Percentiles rank a stretch among this genome's conserved stretches.
These are phyloP conservation scores for Chascanopsetta lugubris DNA, from an alignment of 2,113 vertebrate species.

Conservation along the genomic window DNA sequence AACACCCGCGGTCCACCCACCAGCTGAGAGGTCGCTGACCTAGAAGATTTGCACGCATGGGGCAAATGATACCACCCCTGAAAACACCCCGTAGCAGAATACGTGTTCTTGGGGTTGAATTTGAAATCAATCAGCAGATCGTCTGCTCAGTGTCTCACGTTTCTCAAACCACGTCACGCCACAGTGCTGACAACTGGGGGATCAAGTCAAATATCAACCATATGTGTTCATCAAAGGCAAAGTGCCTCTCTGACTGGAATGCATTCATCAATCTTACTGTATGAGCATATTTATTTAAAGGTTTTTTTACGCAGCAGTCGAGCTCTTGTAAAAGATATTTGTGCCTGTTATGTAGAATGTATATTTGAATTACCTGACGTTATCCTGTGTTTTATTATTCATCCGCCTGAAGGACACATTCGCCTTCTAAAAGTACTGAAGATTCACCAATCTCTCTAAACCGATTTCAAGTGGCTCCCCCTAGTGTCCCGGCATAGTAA, in stretches of 20 bases:
- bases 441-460: not conserved
- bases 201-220: not conserved
- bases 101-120: not conserved
- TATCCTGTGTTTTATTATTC: not conserved
- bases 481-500: too few relatives aligned
- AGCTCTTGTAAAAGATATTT: constrained; percentile 5
- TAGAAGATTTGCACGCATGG: too few relatives aligned
- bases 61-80: too few relatives aligned
- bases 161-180: constrained; percentile 1
- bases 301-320: not conserved
- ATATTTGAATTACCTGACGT: constrained; percentile 7
- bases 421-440: constrained; percentile 7
- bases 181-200: constrained; percentile 2
- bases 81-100: too few relatives aligned
- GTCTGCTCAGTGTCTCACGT: constrained; percentile 14
- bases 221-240: constrained; percentile 5
- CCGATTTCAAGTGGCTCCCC: not conserved
- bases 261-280: not conserved
- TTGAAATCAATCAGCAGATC: constrained; percentile 6
- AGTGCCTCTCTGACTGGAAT: constrained; percentile 9
- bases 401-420: not conserved
- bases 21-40: too few relatives aligned
- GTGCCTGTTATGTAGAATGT: constrained; percentile 28
- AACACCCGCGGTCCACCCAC: too few relatives aligned
- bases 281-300: constrained; percentile 51